Percentiles rank a stretch among this genome's conserved stretches.
Evolutionary conservation across 2,113 vertebrate species (phyloP).

Genomic region (Charadrius vociferus): DNA sequence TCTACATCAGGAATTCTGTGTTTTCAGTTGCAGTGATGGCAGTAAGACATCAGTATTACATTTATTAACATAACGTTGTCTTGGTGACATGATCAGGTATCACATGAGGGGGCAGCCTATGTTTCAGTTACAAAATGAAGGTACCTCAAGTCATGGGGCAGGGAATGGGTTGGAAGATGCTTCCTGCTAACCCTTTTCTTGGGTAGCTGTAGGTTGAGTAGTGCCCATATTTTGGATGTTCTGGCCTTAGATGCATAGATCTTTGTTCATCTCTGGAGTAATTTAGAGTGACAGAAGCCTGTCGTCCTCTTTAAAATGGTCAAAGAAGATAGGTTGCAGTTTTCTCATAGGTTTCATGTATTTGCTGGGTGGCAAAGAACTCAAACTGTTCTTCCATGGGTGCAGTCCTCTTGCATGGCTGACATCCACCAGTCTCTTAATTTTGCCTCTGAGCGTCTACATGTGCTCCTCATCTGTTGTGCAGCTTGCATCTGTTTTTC

Average conservation of each 20-base stretch:
- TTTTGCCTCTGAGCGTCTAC: neutral
- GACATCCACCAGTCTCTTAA: neutral
- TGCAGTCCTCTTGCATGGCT: neutral
- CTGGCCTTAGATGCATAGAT: neutral
- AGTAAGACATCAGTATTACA: neutral
- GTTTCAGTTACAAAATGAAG: neutral
- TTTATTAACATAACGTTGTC: rapidly evolving
- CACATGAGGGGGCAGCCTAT: rapidly evolving
- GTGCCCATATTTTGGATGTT: neutral
- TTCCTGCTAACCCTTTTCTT: neutral
- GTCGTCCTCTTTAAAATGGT: neutral
- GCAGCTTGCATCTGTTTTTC: neutral
- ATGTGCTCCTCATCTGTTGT: neutral
- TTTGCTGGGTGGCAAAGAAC: neutral
- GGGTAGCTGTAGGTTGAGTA: neutral
- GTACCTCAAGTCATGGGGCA: neutral
- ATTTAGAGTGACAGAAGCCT: neutral
- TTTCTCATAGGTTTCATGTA: neutral
- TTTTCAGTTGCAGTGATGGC: neutral
- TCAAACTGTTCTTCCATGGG: neutral
- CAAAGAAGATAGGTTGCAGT: neutral
- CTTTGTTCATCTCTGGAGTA: neutral
- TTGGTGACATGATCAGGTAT: neutral
- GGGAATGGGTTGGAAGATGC: neutral
- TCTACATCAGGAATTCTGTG: neutral